Evolutionary conservation across 2,888 invertebrate species (phyloP), one percentile per base, ranked within the genome.

Genomic region (Hirudinaria manillensis): DNA sequence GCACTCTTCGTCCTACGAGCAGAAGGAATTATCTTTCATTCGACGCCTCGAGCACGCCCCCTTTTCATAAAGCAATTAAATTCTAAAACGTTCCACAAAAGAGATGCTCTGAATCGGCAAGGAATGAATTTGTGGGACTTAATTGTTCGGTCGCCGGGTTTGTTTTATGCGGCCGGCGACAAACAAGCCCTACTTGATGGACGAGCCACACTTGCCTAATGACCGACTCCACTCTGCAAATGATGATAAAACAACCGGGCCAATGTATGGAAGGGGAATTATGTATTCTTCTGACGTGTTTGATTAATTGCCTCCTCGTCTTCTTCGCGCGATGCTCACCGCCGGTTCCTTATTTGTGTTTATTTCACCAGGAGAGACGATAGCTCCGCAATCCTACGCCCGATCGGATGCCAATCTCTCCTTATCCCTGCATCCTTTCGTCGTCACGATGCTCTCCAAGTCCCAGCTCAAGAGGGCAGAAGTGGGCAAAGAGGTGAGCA

Each of bases 361-460:
- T 68, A 24, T 32, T 34, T 68, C n/a, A 29, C 36, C 13, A 34
- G 34, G 36, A 68, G 68, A 27, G 27, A 65, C 65, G 19, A 29
- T 7, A 13, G 27, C 65, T 13, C 27, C 13, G 6, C 65, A 65
- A 29, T 29, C 65, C 27, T 29, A 27, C 27, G 19, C 19, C 29
- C 4, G 10, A 1, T 29, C 27, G 27, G 29, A 29, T 29, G 27
- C 27, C 65, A 27, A 29, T 13, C 65, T 65, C 19, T 29, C 27
- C 13, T 29, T 29, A 65, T 65, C 29, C 27, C 27, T 29, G 29
- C 65, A 65, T 29, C 27, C 68, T 7, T 34, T 34, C 34, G 6
- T 32, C 34, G 55, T 72, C 13, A 38, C 74, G 29, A 74, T 74
- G 74, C 74, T 74, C n/a, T 66, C 74, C n/a, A 38, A 45, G 21